These are phyloP conservation scores for Mionectes macconnelli DNA, from an alignment of 2,113 vertebrate species.

Conservation along the genomic window DNA sequence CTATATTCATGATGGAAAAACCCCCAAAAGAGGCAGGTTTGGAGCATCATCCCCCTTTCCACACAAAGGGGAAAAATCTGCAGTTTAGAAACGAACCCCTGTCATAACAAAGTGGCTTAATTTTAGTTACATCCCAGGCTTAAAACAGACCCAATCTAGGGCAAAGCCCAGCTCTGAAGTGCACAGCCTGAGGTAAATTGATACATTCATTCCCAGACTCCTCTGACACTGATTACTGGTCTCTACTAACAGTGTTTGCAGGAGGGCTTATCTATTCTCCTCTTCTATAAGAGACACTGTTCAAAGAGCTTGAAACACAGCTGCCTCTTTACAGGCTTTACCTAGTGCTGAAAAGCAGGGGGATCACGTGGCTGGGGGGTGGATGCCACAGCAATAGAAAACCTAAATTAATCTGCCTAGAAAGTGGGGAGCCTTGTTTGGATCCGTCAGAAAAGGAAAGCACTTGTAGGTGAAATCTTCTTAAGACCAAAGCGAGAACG, in stretches of 20 bases:
- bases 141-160: slow-evolving; percentile 23
- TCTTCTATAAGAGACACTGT: slow-evolving; percentile 65
- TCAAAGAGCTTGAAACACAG: slow-evolving; percentile 73
- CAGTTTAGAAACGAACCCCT: background rate
- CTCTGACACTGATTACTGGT: slow-evolving; percentile 61
- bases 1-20: background rate
- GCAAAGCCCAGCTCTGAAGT: slow-evolving; percentile 55
- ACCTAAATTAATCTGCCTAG: slow-evolving; percentile 73
- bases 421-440: slow-evolving; percentile 62
- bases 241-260: slow-evolving; percentile 73
- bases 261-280: slow-evolving; percentile 75
- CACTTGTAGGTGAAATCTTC: slow-evolving; percentile 72
- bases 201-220: slow-evolving; percentile 69
- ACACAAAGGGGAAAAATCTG: background rate
- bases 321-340: slow-evolving; percentile 72
- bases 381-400: slow-evolving; percentile 66
- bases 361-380: slow-evolving; percentile 45
- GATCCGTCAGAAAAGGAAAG: slow-evolving; percentile 63
- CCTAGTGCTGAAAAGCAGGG: slow-evolving; percentile 62
- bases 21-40: background rate
- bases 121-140: background rate
- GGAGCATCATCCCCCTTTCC: background rate
- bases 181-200: slow-evolving; percentile 68
- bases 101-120: slow-evolving; percentile 14
- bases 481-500: slow-evolving; percentile 64